These are phyloP conservation scores for Halcyon malimbica DNA, from an alignment of 2,113 vertebrate genomes.

Conservation along the genomic window DNA sequence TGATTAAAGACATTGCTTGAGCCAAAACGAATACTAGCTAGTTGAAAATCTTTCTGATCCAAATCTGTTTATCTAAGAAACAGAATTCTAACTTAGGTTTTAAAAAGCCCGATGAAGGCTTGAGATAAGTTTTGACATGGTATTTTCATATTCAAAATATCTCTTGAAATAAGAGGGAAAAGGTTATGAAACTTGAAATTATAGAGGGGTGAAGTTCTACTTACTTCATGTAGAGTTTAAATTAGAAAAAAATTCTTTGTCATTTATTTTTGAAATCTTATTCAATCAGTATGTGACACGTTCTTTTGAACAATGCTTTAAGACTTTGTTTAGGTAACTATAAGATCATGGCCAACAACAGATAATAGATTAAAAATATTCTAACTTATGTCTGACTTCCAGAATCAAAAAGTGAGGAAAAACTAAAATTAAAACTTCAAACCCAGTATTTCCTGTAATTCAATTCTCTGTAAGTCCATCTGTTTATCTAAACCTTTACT, in stretches of 20 bases:
- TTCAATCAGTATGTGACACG: slow-evolving; percentile 2
- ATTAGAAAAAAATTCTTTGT: slow-evolving; percentile 22
- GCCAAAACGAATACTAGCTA: slow-evolving; percentile 63
- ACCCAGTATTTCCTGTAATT: not conserved
- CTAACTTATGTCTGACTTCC: not conserved
- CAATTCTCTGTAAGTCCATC: not conserved
- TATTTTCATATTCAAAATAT: slow-evolving; percentile 74
- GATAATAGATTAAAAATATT: not conserved
- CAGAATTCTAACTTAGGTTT: slow-evolving; percentile 80
- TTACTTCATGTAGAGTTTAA: slow-evolving; percentile 19
- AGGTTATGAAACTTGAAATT: slow-evolving; percentile 61
- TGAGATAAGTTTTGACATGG: slow-evolving; percentile 74
- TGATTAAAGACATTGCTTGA: slow-evolving; percentile 80
- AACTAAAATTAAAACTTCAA: not conserved
- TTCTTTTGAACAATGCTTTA: slow-evolving; percentile 16
- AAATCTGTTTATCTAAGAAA: slow-evolving; percentile 79
- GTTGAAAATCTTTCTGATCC: slow-evolving; percentile 78
- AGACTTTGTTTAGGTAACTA: slow-evolving; percentile 28
- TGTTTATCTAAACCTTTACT: not conserved
- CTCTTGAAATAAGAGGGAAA: slow-evolving; percentile 63
- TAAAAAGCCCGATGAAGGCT: slow-evolving; percentile 71
- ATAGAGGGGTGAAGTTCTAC: slow-evolving; percentile 23
- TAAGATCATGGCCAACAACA: not conserved
- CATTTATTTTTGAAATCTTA: slow-evolving; percentile 57
- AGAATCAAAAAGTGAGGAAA: not conserved